A percentile compares a stretch with the other conserved stretches of the same genome.
phyloP scores from a whole-genome alignment of 2,113 vertebrate species.

The Aleadryas rufinucha region DNA sequence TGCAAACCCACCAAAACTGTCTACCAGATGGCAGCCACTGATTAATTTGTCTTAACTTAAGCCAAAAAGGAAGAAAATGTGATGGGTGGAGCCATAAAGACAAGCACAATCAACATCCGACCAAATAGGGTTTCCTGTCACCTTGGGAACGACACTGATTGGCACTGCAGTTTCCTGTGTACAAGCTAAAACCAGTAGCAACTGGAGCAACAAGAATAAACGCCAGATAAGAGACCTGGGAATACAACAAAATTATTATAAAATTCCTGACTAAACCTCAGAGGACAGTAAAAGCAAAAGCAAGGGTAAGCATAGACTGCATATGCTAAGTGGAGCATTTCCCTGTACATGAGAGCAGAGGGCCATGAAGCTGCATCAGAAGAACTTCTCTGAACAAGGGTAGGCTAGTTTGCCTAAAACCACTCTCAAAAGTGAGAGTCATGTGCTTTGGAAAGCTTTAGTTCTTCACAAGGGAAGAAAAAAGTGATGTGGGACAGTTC shows the following conservation, averaged over 20 bases:
- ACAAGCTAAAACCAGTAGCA: slow-evolving; percentile 78
- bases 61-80: slow-evolving; percentile 82
- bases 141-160: slow-evolving; percentile 83
- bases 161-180: slow-evolving; percentile 78
- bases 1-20: slow-evolving; percentile 71
- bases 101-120: slow-evolving; percentile 78
- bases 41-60: slow-evolving; percentile 80
- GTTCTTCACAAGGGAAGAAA: neutral
- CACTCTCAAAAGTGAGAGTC: neutral
- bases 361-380: neutral
- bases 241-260: slow-evolving; percentile 46
- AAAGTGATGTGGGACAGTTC: neutral
- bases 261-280: slow-evolving; percentile 17
- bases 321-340: fast-evolving
- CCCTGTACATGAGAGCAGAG: neutral
- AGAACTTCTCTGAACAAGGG: neutral
- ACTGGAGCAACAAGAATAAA: slow-evolving; percentile 76
- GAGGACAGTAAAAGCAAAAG: neutral
- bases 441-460: neutral
- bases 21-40: slow-evolving; percentile 78
- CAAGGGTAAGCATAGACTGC: neutral
- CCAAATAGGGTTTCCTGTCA: slow-evolving; percentile 81
- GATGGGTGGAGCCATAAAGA: slow-evolving; percentile 72
- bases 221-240: slow-evolving; percentile 67
- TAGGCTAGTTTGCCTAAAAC: neutral